Evolutionary conservation across 2,888 invertebrate genomes (phyloP).

Genomic region (Catotricha subobsoleta): DNA sequence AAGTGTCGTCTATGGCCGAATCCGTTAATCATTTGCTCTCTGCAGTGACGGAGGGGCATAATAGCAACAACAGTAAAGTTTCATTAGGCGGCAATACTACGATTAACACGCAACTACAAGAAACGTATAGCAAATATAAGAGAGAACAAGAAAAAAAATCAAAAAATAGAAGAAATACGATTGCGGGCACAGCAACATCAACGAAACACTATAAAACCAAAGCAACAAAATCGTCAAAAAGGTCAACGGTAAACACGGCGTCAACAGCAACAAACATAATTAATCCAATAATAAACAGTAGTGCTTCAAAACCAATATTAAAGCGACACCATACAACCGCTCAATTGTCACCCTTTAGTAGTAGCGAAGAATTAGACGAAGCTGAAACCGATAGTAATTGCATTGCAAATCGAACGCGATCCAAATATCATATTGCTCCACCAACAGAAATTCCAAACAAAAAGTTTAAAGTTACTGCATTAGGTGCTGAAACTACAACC

Average conservation of each 20-base stretch:
- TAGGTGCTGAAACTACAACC: constrained; percentile 15
- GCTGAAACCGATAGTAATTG: constrained; percentile 9
- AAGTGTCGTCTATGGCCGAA: constrained; percentile 84
- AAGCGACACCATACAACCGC: background rate
- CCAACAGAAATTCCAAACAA: constrained; percentile 12
- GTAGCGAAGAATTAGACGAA: background rate
- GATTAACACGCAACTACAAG: no score
- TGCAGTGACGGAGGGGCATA: constrained; percentile 48
- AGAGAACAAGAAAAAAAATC: background rate
- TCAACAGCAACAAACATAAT: background rate
- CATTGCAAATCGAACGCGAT: constrained; percentile 26
- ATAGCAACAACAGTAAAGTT: constrained; percentile 11
- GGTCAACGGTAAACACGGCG: background rate
- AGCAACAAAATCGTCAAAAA: background rate
- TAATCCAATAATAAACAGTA: background rate
- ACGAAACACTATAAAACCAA: background rate
- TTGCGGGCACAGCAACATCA: constrained; percentile 10
- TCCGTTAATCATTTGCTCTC: constrained; percentile 63
- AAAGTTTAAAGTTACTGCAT: constrained; percentile 12
- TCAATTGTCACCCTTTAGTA: background rate
- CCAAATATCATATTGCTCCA: constrained; percentile 10
- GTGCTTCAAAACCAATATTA: background rate
- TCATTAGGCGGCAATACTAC: background rate
- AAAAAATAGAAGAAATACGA: background rate
- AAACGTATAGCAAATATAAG: background rate